Evolutionary conservation across 1,140 invertebrate genomes (phyloP).

Genomic region (Hycleus phaleratus): DNA sequence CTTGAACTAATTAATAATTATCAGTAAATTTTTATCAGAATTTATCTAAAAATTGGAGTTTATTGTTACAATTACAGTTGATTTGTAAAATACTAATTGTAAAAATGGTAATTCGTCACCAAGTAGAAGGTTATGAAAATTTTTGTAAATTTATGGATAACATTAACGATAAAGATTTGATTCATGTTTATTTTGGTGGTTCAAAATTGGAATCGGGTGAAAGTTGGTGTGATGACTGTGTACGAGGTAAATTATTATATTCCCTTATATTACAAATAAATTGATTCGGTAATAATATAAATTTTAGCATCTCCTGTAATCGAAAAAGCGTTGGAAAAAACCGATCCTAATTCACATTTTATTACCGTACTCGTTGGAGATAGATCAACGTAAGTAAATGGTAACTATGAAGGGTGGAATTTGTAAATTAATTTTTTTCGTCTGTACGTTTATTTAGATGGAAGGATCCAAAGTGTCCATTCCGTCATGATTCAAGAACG

Average conservation of each 20-base stretch:
- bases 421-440: conserved; percentile 14
- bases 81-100: too few species aligned
- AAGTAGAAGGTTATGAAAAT: conserved; percentile 50
- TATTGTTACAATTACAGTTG: not conserved
- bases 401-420: conserved; percentile 1
- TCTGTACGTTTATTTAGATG: conserved; percentile 49
- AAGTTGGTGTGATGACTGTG: conserved; percentile 72
- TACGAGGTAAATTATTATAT: conserved; percentile 48
- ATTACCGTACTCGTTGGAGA: conserved; percentile 64
- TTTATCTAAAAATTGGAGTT: too few species aligned
- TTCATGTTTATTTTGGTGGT: conserved; percentile 59
- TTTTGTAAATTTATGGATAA: conserved; percentile 49
- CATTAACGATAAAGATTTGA: conserved; percentile 40
- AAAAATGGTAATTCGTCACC: conserved; percentile 50
- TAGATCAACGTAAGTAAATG: conserved; percentile 49
- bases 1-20: too few species aligned
- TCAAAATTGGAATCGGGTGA: conserved; percentile 54
- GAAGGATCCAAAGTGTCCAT: conserved; percentile 66
- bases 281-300: not conserved
- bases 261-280: not conserved
- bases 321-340: conserved; percentile 48
- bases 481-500: conserved; percentile 58
- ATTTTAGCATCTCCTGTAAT: conserved; percentile 54
- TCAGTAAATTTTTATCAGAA: too few species aligned
- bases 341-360: conserved; percentile 51